Percentiles rank a stretch among this genome's conserved stretches.
Evolutionary conservation across 2,797 vertebrate genomes (phyloP).

Genomic region (Squalus acanthias): DNA sequence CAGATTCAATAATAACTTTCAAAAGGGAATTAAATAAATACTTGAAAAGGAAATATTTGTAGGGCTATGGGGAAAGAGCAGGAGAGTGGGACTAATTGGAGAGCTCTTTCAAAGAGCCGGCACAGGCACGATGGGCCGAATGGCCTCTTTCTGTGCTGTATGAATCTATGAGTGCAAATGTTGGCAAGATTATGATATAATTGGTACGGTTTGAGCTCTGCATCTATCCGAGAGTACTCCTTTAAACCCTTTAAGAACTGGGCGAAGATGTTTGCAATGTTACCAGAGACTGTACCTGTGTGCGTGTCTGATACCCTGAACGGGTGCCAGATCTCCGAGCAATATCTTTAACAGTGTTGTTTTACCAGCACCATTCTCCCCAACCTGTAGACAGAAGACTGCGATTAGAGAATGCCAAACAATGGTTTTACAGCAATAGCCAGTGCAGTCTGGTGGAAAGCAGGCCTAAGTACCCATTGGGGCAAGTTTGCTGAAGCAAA

Average conservation of each 20-base stretch:
- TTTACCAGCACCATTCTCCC: constrained; percentile 91
- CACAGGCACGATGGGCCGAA: neutral
- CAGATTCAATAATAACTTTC: neutral
- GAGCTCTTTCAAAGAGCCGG: neutral
- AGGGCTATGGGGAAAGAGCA: neutral
- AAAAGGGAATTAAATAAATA: neutral
- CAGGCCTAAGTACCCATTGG: neutral
- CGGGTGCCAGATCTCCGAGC: constrained; percentile 82
- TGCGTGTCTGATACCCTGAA: constrained; percentile 75
- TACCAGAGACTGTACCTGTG: constrained; percentile 69
- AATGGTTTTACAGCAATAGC: neutral
- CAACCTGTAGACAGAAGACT: constrained; percentile 66
- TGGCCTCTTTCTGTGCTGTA: neutral
- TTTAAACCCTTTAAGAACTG: neutral
- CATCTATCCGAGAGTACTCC: neutral
- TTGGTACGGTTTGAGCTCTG: neutral
- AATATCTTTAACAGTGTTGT: constrained; percentile 89
- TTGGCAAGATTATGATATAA: neutral
- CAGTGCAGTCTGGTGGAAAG: neutral
- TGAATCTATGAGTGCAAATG: neutral
- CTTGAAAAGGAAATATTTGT: neutral
- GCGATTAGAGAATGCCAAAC: neutral
- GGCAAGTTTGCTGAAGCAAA: neutral
- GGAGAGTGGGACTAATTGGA: neutral
- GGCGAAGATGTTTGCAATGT: neutral